Percentiles rank a stretch among this genome's conserved stretches.
phyloP scores from a whole-genome alignment of 2,888 invertebrate genomes.

The Dione vanillae region DNA sequence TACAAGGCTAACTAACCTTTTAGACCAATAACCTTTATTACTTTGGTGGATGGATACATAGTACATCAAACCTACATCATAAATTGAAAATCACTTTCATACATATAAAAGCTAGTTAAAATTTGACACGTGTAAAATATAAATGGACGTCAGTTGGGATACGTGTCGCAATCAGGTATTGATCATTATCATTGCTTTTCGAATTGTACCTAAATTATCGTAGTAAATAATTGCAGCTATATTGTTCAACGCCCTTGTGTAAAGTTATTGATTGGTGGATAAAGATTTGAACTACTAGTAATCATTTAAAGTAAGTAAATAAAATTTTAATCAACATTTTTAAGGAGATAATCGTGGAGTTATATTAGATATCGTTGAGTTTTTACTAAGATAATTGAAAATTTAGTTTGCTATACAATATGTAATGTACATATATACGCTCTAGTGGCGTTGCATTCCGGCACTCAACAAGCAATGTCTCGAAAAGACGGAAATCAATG shows the following conservation, averaged over 20 bases:
- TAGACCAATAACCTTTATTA: conserved; percentile 2
- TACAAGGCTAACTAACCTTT: neutral
- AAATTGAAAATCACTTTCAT: conserved; percentile 16
- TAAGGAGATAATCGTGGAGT: too few relatives aligned
- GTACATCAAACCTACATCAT: neutral
- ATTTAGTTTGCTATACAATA: too few relatives aligned
- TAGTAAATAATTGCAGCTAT: conserved; percentile 7
- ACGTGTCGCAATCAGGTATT: conserved; percentile 24
- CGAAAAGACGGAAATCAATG: too few relatives aligned
- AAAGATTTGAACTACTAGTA: neutral
- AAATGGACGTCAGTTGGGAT: conserved; percentile 27
- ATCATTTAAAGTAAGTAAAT: too few relatives aligned
- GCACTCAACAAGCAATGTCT: too few relatives aligned
- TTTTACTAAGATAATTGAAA: too few relatives aligned
- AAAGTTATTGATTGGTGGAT: neutral
- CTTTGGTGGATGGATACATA: neutral
- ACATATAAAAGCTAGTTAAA: conserved; percentile 12
- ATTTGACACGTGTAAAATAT: conserved; percentile 25
- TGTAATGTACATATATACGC: too few relatives aligned
- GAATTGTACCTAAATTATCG: conserved; percentile 22
- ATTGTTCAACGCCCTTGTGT: conserved; percentile 3
- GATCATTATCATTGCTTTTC: conserved; percentile 14
- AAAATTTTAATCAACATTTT: too few relatives aligned
- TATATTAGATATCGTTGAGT: too few relatives aligned
- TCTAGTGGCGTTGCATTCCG: too few relatives aligned